Evolutionary conservation across 2,113 vertebrate genomes (phyloP).

Genomic region (Halcyon senegalensis): DNA sequence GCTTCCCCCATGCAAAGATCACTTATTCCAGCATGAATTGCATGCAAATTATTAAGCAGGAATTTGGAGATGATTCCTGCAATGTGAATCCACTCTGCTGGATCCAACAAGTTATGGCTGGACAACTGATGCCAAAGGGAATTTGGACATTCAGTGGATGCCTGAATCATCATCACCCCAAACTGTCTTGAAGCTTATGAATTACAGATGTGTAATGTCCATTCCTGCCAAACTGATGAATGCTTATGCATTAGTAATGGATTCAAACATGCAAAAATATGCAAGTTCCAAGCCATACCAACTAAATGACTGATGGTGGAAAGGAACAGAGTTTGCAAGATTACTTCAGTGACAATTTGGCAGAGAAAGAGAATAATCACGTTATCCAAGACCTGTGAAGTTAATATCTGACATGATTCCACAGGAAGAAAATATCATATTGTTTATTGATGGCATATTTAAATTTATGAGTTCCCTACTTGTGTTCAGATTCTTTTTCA

Average conservation of each 20-base stretch:
- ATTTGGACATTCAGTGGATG: conserved; percentile 57
- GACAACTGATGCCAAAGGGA: conserved; percentile 56
- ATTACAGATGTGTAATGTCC: conserved; percentile 51
- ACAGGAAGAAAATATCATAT: background rate
- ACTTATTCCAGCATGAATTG: conserved; percentile 62
- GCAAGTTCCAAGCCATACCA: background rate
- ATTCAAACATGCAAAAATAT: conserved; percentile 28
- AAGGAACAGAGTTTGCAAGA: background rate
- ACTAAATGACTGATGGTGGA: background rate
- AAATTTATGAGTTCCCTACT: background rate
- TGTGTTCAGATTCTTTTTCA: background rate
- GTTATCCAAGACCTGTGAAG: background rate
- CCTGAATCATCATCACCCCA: conserved; percentile 56
- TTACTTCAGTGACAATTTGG: background rate
- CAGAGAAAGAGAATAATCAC: background rate
- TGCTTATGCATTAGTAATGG: conserved; percentile 20
- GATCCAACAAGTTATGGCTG: conserved; percentile 58
- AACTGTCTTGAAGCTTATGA: conserved; percentile 46
- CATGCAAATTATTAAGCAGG: conserved; percentile 51
- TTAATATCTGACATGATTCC: background rate
- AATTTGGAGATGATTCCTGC: conserved; percentile 57
- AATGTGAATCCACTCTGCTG: conserved; percentile 40
- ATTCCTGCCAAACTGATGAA: conserved; percentile 37
- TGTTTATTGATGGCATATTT: background rate
- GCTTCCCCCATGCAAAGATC: conserved; percentile 62